phyloP scores from a whole-genome alignment of 2,797 vertebrate genomes.

The Lithobates pipiens region DNA sequence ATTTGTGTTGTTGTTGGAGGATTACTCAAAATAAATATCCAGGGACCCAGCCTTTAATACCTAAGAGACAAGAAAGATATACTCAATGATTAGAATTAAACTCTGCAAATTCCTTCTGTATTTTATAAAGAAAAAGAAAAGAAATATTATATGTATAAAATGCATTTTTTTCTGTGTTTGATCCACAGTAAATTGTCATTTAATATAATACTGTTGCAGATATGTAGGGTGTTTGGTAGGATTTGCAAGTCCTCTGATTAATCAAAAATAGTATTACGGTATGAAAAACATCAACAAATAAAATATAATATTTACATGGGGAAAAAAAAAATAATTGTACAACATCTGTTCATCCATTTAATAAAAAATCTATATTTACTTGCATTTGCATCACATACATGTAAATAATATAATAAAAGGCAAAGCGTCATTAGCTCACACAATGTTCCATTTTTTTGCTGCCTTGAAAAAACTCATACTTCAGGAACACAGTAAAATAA shows the following conservation, averaged over 20 bases:
- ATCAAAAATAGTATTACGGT: no score
- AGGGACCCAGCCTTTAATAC: conserved; percentile 75
- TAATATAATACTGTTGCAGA: not conserved
- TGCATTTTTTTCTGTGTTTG: not conserved
- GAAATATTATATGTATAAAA: not conserved
- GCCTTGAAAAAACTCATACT: no score
- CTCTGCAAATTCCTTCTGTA: not conserved
- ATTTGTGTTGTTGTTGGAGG: conserved; percentile 72
- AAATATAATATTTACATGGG: no score
- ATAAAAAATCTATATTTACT: no score
- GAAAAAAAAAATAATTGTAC: no score
- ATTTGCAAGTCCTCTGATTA: not conserved
- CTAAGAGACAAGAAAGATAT: conserved; percentile 70
- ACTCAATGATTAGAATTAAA: not conserved
- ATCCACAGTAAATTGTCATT: not conserved
- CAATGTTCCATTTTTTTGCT: no score
- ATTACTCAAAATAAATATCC: conserved; percentile 72
- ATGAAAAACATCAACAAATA: no score
- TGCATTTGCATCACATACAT: no score
- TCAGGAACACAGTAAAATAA: no score
- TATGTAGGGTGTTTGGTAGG: not conserved
- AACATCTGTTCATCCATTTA: no score
- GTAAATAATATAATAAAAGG: no score
- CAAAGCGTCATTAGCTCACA: no score
- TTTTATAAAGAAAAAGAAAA: not conserved